Base-by-base conservation (phyloP, 2,113 vertebrate species). In the Oryzias melastigma region DNA sequence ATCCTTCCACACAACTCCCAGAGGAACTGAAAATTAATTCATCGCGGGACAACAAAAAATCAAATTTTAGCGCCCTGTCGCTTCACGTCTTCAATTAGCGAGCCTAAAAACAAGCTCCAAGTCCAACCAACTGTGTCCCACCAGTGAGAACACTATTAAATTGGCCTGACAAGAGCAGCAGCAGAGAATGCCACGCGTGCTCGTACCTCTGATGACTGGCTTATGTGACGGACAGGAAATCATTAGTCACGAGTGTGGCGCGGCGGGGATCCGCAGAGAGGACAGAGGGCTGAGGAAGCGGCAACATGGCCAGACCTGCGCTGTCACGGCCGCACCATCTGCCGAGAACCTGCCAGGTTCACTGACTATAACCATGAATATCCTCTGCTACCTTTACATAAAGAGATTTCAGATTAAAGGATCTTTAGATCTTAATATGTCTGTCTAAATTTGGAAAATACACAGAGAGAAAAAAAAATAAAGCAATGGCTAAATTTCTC, bases 211-310 rank as follows among this genome's bases (percentile, higher is more conserved):
- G 75, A 83, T 73, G 65, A 68, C 80, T 82, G 48, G 73, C 71
- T 77, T 83, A 80, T 74, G 46, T 85, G 79, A 78, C 62, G 43
- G 85, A 73, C 72, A 83, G 84, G 84, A 89, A 89, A 85, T 80
- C 62, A 87, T 89, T 89, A 88, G 85, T 90, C 88, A 90, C 35
- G 52, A 63, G 48, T 1, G 16, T 6, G 47, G 59, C 65, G 10
- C 85, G 22, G 76, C 52, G 45, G 84, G 86, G 85, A 79, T 80
- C 75, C 78, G 69, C 54, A 44, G 64, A 77, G 63, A 81, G 70
- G 67, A 73, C 77, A 62, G 73, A 73, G 81, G 74, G 80, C 59
- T n/a, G 44, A 76, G 66, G 72, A 81, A 77, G 74, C 64, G 53
- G 66, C 65, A 73, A 65, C 73, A 60, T 42, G 79, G 73, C 55